A percentile compares a stretch with the other conserved stretches of the same genome.
Conservation (phyloP, 2,888 invertebrate genomes). For the Polylopha cassiicola region DNA sequence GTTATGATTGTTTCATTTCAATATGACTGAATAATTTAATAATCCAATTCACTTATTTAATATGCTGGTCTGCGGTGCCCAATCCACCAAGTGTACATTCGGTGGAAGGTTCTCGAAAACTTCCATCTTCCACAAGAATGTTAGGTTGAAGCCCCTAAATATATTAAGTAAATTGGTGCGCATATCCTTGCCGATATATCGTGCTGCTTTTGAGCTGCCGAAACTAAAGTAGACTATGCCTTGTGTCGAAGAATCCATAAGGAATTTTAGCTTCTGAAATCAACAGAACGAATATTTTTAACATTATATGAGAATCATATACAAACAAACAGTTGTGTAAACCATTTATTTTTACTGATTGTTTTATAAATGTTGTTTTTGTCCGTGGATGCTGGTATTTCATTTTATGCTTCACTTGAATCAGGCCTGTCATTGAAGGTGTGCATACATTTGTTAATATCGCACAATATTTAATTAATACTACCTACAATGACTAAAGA, state of each 20-base stretch:
- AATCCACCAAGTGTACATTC: slow-evolving; percentile 21
- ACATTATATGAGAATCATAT: too few species aligned
- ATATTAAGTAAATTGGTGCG: slow-evolving; percentile 11
- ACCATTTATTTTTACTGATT: too few species aligned
- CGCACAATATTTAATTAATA: too few species aligned
- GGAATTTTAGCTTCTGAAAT: slow-evolving; percentile 18
- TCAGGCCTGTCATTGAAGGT: too few species aligned
- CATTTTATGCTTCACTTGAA: too few species aligned
- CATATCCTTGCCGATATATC: slow-evolving; percentile 18
- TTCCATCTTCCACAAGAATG: slow-evolving; percentile 24
- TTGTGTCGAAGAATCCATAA: slow-evolving; percentile 20
- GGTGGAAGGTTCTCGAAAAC: slow-evolving; percentile 13
- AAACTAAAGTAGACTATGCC: slow-evolving; percentile 24
- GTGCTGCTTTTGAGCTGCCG: slow-evolving; percentile 16
- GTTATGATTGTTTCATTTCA: too few species aligned
- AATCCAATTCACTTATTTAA: slow-evolving; percentile 13
- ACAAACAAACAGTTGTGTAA: too few species aligned
- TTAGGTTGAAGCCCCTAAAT: slow-evolving; percentile 19
- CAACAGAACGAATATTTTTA: too few species aligned
- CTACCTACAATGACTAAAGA: too few species aligned
- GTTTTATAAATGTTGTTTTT: too few species aligned
- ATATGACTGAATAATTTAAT: background rate
- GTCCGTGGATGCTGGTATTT: too few species aligned
- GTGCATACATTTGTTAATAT: too few species aligned
- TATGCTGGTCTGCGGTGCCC: slow-evolving; percentile 23